Base-by-base conservation (phyloP, 2,888 invertebrate species). In the Pyrocoelia pectoralis region DNA sequence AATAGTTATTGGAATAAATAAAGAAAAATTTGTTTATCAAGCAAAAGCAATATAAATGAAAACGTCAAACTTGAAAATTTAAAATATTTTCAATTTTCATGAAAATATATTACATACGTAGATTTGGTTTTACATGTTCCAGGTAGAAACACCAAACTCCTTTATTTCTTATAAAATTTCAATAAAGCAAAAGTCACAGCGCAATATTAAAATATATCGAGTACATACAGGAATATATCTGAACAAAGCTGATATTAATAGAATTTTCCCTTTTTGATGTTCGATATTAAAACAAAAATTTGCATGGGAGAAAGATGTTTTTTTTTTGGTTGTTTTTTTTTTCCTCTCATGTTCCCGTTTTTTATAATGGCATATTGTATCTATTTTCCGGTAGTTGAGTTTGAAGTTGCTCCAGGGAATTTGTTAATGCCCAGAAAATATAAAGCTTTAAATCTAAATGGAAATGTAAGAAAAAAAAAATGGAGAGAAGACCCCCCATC, bases 381-480 rank as follows among this genome's bases (percentile, higher is more conserved):
- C 58, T 55, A 63, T 63, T 63, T 63, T 63, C 54, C 63, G 63
- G 58, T 59, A 63, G 63, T 63, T 63, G 63, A 54, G 33, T 63
- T 58, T 59, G 58, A 56, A 63, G 54, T 50, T 46, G 58, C 63
- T 55, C 63, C 24, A 17, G 63, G 55, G 58, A 63, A 63, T 58
- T 24, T 63, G 58, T 63, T 63, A 63, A 63, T 63, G 54, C 58
- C 57, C 43, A 62, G 61, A 57, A 62, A 62, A 62, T 58, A 58
- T 57, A 62, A 63, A 59, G 43, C 58, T 43, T 49, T 63, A 65
- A 65, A 65, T 60, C 56, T 65, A 65, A 65, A 65, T 60, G 65
- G 65, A 65, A 65, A 65, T 60, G 60, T 38, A 60, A 56, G 56
- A 56, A 59, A 52, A 64, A 57, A 65, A 54, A 40, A 60, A 6